phyloP scores from a whole-genome alignment of 1,140 invertebrate genomes.

The Limonius californicus region DNA sequence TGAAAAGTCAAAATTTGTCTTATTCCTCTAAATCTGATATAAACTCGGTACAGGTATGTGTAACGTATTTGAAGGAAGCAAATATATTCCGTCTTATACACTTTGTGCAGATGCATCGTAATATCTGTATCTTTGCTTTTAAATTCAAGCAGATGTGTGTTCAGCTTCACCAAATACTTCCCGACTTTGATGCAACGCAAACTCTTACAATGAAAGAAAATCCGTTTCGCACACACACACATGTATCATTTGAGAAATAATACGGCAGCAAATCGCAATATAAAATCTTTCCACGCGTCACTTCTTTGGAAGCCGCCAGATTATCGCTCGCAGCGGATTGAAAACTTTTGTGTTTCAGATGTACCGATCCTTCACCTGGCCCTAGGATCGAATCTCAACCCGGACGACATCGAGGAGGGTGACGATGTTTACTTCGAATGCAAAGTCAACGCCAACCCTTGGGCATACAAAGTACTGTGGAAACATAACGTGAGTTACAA shows the following conservation, averaged over 20 bases:
- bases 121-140: too few species aligned
- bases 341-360: conserved; percentile 56
- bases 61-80: too few species aligned
- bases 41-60: too few species aligned
- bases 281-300: conserved; percentile 32
- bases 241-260: not conserved
- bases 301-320: conserved; percentile 24
- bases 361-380: conserved; percentile 68
- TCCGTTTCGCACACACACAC: not conserved
- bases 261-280: conserved; percentile 25
- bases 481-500: conserved; percentile 81
- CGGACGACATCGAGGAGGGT: conserved; percentile 82
- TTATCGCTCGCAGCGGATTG: conserved; percentile 21
- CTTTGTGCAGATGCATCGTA: too few species aligned
- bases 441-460: conserved; percentile 79
- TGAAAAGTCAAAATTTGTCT: too few species aligned
- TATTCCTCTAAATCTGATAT: too few species aligned
- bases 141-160: too few species aligned
- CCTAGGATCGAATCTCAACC: conserved; percentile 79
- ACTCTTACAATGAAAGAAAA: not conserved
- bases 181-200: too few species aligned
- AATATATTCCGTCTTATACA: too few species aligned
- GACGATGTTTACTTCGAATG: conserved; percentile 90
- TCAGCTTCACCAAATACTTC: too few species aligned
- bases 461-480: conserved; percentile 84